Evolutionary conservation across 2,888 invertebrate species (phyloP).

Genomic region (Pasiphila rectangulata): DNA sequence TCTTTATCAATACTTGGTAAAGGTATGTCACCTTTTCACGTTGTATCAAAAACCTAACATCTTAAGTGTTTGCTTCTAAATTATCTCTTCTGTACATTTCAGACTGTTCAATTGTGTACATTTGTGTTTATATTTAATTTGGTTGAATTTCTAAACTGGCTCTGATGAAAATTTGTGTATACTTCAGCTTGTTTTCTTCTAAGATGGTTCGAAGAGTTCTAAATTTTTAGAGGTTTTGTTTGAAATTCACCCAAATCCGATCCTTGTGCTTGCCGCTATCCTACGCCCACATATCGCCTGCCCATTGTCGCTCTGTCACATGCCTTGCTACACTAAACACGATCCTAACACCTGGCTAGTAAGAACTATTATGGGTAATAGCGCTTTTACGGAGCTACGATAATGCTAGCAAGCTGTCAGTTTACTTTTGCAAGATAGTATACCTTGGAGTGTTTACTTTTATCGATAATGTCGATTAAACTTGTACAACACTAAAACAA

Average conservation of each 20-base stretch:
- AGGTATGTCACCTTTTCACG: constrained; percentile 10
- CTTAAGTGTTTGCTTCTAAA: constrained; percentile 20
- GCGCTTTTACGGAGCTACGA: constrained; percentile 38
- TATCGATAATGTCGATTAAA: too few relatives aligned
- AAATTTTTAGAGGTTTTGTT: background rate
- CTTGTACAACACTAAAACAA: too few relatives aligned
- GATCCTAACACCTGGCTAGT: constrained; percentile 63
- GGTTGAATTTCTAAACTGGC: constrained; percentile 35
- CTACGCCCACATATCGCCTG: constrained; percentile 71
- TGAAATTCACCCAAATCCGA: constrained; percentile 32
- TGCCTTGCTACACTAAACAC: constrained; percentile 76
- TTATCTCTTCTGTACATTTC: constrained; percentile 26
- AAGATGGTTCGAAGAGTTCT: background rate
- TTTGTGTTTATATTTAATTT: constrained; percentile 37
- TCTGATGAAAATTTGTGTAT: too few relatives aligned
- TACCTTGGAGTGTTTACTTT: too few relatives aligned
- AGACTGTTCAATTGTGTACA: constrained; percentile 29
- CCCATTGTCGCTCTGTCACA: constrained; percentile 72
- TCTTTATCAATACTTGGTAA: background rate
- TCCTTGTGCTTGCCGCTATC: constrained; percentile 69
- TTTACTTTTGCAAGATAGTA: too few relatives aligned
- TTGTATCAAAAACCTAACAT: constrained; percentile 23
- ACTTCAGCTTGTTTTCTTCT: too few relatives aligned
- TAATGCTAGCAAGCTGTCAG: constrained; percentile 7
- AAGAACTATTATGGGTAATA: constrained; percentile 45